phyloP scores from a whole-genome alignment of 1,140 invertebrate genomes.

The Caenorhabditis elegans region WBcel235 BX284604.4:10823001-10823500 shows the following conservation, averaged over 20 bases:
- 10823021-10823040: no score
- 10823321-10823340: not conserved
- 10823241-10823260: not conserved
- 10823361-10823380: not conserved
- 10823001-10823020: no score
- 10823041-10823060: no score
- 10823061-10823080: no score
- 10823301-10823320: not conserved
- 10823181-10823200: not conserved
- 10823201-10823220: not conserved
- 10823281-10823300: slow-evolving; percentile 11
- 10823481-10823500: not conserved
- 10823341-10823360: not conserved
- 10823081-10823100: not conserved
- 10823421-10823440: not conserved
- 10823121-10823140: not conserved
- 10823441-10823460: not conserved
- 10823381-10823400: not conserved
- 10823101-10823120: slow-evolving; percentile 11
- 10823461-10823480: not conserved
- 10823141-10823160: not conserved
- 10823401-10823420: not conserved
- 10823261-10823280: not conserved
- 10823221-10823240: not conserved
- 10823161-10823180: slow-evolving; percentile 10